Evolutionary conservation across 2,888 invertebrate genomes (phyloP).

Genomic region (Epistrophella euchroma): DNA sequence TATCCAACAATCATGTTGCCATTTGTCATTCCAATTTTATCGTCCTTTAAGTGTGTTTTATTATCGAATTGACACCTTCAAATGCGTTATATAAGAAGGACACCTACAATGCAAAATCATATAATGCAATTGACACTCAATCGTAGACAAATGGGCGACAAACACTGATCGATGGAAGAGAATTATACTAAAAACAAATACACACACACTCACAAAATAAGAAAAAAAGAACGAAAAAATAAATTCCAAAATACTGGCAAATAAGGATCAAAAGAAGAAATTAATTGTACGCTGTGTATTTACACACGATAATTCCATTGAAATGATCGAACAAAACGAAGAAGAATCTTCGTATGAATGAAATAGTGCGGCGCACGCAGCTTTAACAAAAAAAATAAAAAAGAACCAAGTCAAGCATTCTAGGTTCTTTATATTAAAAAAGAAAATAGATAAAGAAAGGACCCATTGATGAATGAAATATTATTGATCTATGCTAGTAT

Average conservation of each 20-base stretch:
- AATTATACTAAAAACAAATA: not conserved
- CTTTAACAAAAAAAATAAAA: conserved; percentile 13
- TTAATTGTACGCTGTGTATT: conserved; percentile 56
- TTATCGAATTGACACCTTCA: conserved; percentile 73
- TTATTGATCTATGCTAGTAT: conserved; percentile 61
- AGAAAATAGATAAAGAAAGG: conserved; percentile 26
- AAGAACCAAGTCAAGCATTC: conserved; percentile 63
- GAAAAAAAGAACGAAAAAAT: conserved; percentile 47
- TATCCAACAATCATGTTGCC: conserved; percentile 25
- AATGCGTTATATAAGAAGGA: conserved; percentile 39
- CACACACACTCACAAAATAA: not conserved
- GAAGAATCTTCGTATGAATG: conserved; percentile 35
- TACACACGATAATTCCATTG: conserved; percentile 74
- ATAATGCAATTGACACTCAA: conserved; percentile 74
- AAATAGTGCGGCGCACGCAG: conserved; percentile 67
- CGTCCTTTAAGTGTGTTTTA: conserved; percentile 73
- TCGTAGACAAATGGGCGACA: conserved; percentile 74
- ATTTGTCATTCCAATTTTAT: conserved; percentile 73
- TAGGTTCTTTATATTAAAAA: not conserved
- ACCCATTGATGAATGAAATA: conserved; percentile 70
- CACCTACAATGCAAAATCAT: conserved; percentile 59
- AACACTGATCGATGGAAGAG: conserved; percentile 64
- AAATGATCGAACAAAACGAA: conserved; percentile 58
- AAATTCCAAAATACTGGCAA: conserved; percentile 64
- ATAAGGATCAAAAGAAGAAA: conserved; percentile 61